These are phyloP conservation scores for Drosophila azteca DNA, from an alignment of 1,140 invertebrate genomes.

Conservation along the genomic window DNA sequence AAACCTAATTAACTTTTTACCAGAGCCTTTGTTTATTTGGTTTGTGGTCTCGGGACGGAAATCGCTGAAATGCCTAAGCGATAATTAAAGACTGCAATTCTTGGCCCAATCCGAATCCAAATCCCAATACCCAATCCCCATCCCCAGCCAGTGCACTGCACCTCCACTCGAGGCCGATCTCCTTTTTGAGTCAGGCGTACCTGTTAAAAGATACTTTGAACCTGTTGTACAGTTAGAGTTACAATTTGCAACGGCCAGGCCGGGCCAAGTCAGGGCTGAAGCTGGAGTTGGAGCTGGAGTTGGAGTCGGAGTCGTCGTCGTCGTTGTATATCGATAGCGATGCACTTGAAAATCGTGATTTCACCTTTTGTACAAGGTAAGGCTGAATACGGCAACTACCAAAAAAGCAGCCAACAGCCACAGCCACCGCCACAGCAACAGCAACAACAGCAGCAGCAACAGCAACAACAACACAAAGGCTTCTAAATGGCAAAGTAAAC, in stretches of 20 bases:
- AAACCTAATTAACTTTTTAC: conserved; percentile 77
- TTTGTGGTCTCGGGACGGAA: conserved; percentile 41
- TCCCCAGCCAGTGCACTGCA: conserved; percentile 4
- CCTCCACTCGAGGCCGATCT: conserved; percentile 22
- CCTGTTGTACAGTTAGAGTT: conserved; percentile 82
- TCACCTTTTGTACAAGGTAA: conserved; percentile 75
- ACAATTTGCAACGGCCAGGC: conserved; percentile 74
- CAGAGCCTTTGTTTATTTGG: conserved; percentile 64
- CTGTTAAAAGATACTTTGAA: conserved; percentile 82
- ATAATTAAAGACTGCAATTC: conserved; percentile 69
- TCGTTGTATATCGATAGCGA: conserved; percentile 77
- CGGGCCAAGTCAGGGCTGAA: background rate
- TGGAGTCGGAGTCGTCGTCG: conserved; percentile 32
- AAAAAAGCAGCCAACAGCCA: conserved; percentile 29
- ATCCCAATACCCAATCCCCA: conserved; percentile 11
- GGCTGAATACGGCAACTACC: conserved; percentile 32
- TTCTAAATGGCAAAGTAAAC: conserved; percentile 83
- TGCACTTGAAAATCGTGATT: conserved; percentile 82
- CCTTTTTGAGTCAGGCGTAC: conserved; percentile 70
- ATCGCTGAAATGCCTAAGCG: conserved; percentile 71
- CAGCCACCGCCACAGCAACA: conserved; percentile 30
- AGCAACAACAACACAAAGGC: conserved; percentile 65
- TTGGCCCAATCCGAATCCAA: conserved; percentile 2
- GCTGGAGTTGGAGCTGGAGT: background rate
- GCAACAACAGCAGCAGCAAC: conserved; percentile 29